phyloP scores from a whole-genome alignment of 2,113 vertebrate species.

The Tetrao urogallus region DNA sequence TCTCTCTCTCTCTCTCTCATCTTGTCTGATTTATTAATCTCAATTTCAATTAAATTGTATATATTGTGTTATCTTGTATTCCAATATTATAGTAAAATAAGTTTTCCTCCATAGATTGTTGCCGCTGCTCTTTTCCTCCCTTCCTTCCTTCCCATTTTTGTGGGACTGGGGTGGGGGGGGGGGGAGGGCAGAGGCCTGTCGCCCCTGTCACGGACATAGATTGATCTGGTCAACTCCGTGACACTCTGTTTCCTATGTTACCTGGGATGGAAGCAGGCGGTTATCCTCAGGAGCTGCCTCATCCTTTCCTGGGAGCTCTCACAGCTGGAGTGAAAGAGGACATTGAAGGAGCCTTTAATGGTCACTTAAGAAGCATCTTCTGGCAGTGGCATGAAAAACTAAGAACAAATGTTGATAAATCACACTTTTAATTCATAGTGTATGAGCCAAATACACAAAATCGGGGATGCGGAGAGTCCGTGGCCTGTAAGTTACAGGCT shows the following conservation, averaged over 20 bases:
- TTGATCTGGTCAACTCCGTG: no score
- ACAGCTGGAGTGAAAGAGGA: rapidly evolving
- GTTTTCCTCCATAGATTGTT: no score
- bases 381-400: neutral
- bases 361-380: neutral
- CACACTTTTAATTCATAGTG: neutral
- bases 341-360: neutral
- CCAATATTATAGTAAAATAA: no score
- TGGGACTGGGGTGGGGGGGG: no score
- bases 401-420: neutral
- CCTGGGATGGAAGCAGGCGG: rapidly evolving
- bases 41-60: no score
- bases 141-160: no score
- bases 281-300: neutral
- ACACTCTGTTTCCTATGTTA: neutral
- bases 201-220: no score
- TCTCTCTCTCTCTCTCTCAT: no score
- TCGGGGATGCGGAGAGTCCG: neutral
- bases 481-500: neutral
- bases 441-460: neutral
- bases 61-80: no score
- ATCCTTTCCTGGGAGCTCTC: neutral
- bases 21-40: no score
- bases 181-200: no score
- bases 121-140: no score